Conservation (phyloP, 2,113 vertebrate genomes). For the Apistogramma diplotaenia region DNA sequence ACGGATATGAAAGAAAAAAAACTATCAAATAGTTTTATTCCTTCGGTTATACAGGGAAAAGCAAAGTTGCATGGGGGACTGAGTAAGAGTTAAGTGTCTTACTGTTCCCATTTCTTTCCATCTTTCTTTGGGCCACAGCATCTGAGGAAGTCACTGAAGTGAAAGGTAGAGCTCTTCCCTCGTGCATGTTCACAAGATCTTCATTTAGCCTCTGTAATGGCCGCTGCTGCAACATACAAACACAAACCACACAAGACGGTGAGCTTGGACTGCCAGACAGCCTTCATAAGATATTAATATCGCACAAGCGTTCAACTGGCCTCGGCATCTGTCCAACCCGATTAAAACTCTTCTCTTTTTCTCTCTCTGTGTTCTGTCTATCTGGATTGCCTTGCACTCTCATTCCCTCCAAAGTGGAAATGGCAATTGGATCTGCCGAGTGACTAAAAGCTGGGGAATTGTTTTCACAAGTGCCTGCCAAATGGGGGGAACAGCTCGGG, state of each 20-base stretch:
- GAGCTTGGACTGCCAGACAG: slow-evolving; percentile 64
- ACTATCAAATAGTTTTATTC: neutral
- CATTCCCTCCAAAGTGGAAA: slow-evolving; percentile 71
- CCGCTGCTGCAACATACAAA: slow-evolving; percentile 65
- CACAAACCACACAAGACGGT: slow-evolving; percentile 68
- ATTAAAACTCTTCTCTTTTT: slow-evolving; percentile 64
- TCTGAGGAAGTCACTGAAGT: slow-evolving; percentile 64
- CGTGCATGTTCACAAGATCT: slow-evolving; percentile 64
- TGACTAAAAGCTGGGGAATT: slow-evolving; percentile 81
- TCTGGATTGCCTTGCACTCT: slow-evolving; percentile 67
- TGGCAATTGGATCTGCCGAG: slow-evolving; percentile 74
- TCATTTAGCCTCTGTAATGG: slow-evolving; percentile 56
- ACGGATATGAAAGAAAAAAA: neutral
- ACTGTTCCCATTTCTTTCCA: slow-evolving; percentile 68
- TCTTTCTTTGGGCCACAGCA: slow-evolving; percentile 71
- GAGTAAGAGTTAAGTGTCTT: slow-evolving; percentile 37
- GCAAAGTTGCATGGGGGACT: neutral
- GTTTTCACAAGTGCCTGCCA: slow-evolving; percentile 82
- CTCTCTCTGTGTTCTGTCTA: slow-evolving; percentile 55
- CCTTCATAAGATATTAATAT: slow-evolving; percentile 77
- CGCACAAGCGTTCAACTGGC: slow-evolving; percentile 64
- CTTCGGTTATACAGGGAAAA: slow-evolving; percentile 5
- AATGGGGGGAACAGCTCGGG: slow-evolving; percentile 69
- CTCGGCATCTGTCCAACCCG: slow-evolving; percentile 69
- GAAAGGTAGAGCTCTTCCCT: slow-evolving; percentile 57